Evolutionary conservation across 2,888 invertebrate genomes (phyloP), one percentile per base, ranked within the genome.

Genomic region (Agrypnus murinus): DNA sequence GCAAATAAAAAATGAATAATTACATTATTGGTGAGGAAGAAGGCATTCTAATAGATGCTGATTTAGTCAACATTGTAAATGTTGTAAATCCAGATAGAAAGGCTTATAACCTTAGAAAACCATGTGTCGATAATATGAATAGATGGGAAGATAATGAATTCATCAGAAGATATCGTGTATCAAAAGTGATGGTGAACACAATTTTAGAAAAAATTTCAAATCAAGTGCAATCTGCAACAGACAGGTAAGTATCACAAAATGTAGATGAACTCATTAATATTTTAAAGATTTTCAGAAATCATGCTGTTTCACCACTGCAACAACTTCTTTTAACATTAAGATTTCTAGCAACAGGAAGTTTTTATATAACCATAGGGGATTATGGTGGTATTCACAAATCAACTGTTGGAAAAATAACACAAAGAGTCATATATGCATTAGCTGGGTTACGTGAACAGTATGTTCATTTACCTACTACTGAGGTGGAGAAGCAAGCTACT

Each of bases 361-460:
- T 66, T 32, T 66, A 48, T 25, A 66, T 66, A 12, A n/a, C 59
- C 32, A 15, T 48, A 14, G 59, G 14, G 9, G 59, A 66, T 48
- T 58, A 48, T 66, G 36, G 48, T 59, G 58, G 66, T 3, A 59
- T 66, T 15, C 59, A 59, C 14, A 66, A 59, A 40, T 59, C 59
- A 15, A 59, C 66, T n/a, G 57, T 25, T 14, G 46, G 50, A 32
- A 59, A 59, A 43, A 48, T 66, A 15, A n/a, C n/a, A 66, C 14
- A 5, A 14, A 12, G 15, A 43, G 14, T 14, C 1, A 14, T 43
- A 1, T 2, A 43, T 43, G 12, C 12, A n/a, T 14, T 14, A n/a
- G 15, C 43, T 2, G 15, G 14, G 7, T 43, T 14, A 7, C 1
- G 43, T 2, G 15, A 3, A 14, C 3, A 4, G 10, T 43, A 43